phyloP scores from a whole-genome alignment of 2,888 invertebrate genomes.

The Drosophila anomalata region DNA sequence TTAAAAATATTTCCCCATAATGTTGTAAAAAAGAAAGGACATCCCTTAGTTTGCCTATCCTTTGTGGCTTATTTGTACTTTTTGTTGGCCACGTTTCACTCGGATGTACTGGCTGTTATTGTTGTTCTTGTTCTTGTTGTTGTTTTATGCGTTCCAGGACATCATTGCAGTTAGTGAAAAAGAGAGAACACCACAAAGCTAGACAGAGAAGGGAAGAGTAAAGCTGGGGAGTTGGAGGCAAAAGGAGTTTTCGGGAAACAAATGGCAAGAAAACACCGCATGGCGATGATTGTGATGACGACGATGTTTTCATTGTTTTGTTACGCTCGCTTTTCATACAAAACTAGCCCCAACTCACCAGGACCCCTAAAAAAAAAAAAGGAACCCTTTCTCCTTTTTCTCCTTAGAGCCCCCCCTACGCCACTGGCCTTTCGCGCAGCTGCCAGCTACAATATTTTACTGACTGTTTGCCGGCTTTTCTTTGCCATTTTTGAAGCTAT shows the following conservation, averaged over 20 bases:
- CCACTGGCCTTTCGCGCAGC: conserved; percentile 51
- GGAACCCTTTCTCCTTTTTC: background rate
- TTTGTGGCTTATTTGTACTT: conserved; percentile 44
- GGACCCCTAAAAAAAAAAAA: background rate
- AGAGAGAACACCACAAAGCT: background rate
- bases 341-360: conserved; percentile 38
- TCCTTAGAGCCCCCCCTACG: background rate
- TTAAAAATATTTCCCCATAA: background rate
- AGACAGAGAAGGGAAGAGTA: conserved; percentile 25
- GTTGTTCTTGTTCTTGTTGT: conserved; percentile 21
- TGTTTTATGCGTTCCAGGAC: conserved; percentile 28
- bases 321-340: conserved; percentile 60
- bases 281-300: conserved; percentile 78
- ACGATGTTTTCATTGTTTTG: conserved; percentile 77
- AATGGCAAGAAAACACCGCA: conserved; percentile 77
- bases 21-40: background rate
- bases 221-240: background rate
- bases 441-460: conserved; percentile 77
- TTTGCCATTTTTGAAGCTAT: conserved; percentile 60
- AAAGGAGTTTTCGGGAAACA: conserved; percentile 57
- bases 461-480: conserved; percentile 69
- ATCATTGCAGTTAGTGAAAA: background rate
- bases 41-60: background rate
- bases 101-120: conserved; percentile 30
- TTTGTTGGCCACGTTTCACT: conserved; percentile 61